Conservation (phyloP, 2,113 vertebrate species). For the Garra rufa region DNA sequence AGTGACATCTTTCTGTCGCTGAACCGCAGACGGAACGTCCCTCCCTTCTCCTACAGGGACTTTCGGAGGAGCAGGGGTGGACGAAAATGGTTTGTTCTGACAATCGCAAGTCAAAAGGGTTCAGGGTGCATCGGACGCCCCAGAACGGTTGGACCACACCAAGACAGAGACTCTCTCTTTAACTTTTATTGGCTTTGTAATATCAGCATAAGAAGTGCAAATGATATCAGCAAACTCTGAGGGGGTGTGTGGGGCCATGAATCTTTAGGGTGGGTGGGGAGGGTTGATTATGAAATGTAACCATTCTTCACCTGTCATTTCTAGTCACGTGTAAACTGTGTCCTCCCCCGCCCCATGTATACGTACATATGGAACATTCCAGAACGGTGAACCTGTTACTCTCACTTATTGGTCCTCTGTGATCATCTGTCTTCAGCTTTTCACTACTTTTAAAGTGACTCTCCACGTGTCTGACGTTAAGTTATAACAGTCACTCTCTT, state of each 20-base stretch:
- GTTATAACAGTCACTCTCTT: conserved; percentile 76
- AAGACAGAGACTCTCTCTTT: conserved; percentile 63
- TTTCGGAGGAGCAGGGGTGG: conserved; percentile 57
- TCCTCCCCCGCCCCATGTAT: conserved; percentile 84
- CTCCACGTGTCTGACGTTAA: conserved; percentile 74
- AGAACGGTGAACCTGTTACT: conserved; percentile 78
- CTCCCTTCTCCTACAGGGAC: conserved; percentile 59
- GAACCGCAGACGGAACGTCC: conserved; percentile 11
- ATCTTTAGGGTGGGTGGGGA: conserved; percentile 49
- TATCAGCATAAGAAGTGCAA: conserved; percentile 69
- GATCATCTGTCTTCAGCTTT: conserved; percentile 77
- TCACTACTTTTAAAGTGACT: conserved; percentile 76
- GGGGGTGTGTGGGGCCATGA: conserved; percentile 23
- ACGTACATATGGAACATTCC: conserved; percentile 85
- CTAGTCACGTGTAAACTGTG: conserved; percentile 90
- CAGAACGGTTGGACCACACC: conserved; percentile 59
- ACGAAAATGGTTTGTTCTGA: conserved; percentile 78
- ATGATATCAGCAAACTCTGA: conserved; percentile 65
- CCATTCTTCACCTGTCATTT: conserved; percentile 87
- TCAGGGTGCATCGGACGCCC: conserved; percentile 50
- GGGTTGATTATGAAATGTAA: conserved; percentile 69
- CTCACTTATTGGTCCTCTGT: conserved; percentile 79
- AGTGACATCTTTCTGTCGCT: conserved; percentile 61
- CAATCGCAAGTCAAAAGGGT: conserved; percentile 80
- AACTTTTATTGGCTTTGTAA: conserved; percentile 71